Evolutionary conservation across 2,797 vertebrate species (phyloP).

Genomic region (Neomorphus geoffroyi): DNA sequence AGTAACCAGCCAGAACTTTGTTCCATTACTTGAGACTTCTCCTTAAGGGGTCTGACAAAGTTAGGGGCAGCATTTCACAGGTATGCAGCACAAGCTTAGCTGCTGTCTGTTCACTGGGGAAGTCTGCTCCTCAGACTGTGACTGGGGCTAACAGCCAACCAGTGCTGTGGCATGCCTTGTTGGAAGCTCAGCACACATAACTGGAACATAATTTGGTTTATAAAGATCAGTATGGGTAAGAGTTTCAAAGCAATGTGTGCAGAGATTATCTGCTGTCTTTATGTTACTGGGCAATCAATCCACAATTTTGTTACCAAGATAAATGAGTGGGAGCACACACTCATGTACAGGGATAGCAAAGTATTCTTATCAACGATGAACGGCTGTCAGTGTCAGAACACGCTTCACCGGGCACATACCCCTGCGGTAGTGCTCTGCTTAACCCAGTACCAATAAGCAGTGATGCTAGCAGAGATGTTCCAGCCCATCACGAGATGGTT

Average conservation of each 20-base stretch:
- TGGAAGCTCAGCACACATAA: background rate
- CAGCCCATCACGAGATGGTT: background rate
- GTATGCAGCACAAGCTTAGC: background rate
- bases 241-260: background rate
- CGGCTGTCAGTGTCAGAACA: background rate
- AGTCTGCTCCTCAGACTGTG: background rate
- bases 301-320: background rate
- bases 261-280: background rate
- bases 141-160: background rate
- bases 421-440: rapidly evolving
- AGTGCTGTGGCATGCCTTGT: background rate
- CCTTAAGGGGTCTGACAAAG: background rate
- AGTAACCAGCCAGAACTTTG: background rate
- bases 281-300: background rate
- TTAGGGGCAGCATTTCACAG: background rate
- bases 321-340: background rate
- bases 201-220: background rate
- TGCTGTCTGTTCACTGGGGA: background rate
- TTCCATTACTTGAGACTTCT: background rate
- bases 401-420: background rate
- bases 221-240: background rate
- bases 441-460: background rate
- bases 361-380: background rate
- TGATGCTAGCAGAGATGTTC: background rate
- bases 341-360: background rate